Evolutionary conservation across 2,113 vertebrate genomes (phyloP).

Genomic region (Ciconia maguari): DNA sequence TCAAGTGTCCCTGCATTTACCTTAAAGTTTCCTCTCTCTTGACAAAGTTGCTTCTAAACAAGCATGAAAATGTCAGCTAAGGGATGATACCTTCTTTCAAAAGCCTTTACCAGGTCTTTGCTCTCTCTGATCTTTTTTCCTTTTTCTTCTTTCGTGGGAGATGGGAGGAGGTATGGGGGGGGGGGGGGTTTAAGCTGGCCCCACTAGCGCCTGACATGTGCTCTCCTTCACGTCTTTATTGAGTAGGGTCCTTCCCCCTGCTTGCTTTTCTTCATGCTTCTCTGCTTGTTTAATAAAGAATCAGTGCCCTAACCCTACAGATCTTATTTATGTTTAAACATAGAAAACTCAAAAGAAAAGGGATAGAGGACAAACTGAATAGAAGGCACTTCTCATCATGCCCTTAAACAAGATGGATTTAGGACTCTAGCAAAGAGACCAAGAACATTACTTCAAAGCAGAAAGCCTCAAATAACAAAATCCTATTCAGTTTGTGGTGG

Average conservation of each 20-base stretch:
- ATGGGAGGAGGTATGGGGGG: accelerated
- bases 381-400: background rate
- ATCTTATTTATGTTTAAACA: background rate
- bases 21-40: conserved; percentile 37
- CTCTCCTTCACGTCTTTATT: background rate
- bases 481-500: background rate
- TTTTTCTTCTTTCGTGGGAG: background rate
- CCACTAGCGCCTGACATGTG: background rate
- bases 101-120: background rate
- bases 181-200: background rate
- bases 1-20: conserved; percentile 51
- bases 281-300: background rate
- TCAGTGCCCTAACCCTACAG: background rate
- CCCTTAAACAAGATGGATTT: background rate
- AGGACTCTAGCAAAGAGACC: background rate
- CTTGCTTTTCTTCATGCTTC: background rate
- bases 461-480: background rate
- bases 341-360: background rate
- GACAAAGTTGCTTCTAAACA: conserved; percentile 47
- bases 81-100: background rate
- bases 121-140: background rate
- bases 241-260: background rate
- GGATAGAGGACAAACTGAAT: background rate
- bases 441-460: background rate
- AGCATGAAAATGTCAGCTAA: background rate